Evolutionary conservation across 2,113 vertebrate species (phyloP).

Genomic region (Mormoops blainvillei): DNA sequence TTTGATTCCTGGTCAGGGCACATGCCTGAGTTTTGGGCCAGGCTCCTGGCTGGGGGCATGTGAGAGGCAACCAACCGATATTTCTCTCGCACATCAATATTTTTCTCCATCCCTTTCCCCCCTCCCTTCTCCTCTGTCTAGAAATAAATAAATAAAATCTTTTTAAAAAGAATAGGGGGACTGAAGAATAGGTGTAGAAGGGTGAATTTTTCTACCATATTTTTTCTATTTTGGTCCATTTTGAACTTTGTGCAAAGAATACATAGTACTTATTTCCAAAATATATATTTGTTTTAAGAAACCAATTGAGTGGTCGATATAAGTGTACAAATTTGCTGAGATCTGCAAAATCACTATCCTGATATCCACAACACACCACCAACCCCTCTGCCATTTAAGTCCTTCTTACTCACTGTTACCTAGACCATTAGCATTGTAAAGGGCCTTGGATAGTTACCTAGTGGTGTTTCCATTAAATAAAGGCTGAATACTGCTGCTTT

Average conservation of each 20-base stretch:
- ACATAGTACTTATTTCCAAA: neutral
- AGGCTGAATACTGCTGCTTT: neutral
- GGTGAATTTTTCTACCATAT: neutral
- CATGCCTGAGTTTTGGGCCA: too few species aligned
- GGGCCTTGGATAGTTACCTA: neutral
- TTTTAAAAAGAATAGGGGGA: neutral
- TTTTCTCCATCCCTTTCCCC: too few species aligned
- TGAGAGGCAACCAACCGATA: too few species aligned
- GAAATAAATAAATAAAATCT: neutral
- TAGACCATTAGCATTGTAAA: neutral
- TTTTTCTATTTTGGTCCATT: neutral
- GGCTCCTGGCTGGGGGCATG: too few species aligned
- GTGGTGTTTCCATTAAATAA: neutral
- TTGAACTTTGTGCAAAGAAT: neutral
- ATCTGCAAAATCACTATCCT: neutral
- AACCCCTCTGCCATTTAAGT: neutral
- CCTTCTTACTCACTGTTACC: neutral
- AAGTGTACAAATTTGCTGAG: neutral
- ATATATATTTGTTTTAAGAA: neutral
- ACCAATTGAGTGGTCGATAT: neutral
- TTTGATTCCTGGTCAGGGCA: too few species aligned
- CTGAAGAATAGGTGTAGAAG: neutral
- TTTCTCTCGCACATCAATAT: too few species aligned
- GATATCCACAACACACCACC: neutral
- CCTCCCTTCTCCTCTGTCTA: too few species aligned